These are phyloP conservation scores for Nymphalis io DNA, from an alignment of 1,140 invertebrate species.

Conservation along the genomic window DNA sequence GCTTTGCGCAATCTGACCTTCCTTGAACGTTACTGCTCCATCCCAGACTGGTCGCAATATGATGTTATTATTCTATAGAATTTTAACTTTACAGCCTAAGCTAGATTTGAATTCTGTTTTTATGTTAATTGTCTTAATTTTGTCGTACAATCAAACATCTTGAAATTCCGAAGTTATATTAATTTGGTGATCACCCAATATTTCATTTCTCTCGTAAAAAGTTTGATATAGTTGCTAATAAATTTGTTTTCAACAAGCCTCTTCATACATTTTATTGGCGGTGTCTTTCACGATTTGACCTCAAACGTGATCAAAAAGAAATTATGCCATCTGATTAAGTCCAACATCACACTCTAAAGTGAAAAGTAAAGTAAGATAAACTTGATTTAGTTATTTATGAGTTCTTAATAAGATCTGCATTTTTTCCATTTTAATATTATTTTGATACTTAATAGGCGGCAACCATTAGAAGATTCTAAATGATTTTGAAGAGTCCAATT, in stretches of 20 bases:
- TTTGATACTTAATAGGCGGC: neutral
- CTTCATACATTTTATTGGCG: constrained; percentile 31
- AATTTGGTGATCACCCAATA: constrained; percentile 42
- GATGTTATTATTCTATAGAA: too few relatives aligned
- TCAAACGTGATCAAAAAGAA: constrained; percentile 35
- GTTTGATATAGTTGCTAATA: constrained; percentile 42
- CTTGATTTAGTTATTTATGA: constrained; percentile 6
- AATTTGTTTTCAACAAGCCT: constrained; percentile 36
- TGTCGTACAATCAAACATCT: neutral
- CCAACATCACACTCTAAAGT: constrained; percentile 44
- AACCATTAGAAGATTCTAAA: neutral
- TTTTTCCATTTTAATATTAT: neutral
- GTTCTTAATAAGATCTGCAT: neutral
- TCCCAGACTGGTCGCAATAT: too few relatives aligned
- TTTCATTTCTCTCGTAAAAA: constrained; percentile 50
- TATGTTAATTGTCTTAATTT: neutral
- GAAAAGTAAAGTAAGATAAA: constrained; percentile 10
- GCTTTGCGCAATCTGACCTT: too few relatives aligned
- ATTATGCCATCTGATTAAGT: constrained; percentile 38
- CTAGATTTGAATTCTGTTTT: neutral
- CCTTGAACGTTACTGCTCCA: too few relatives aligned
- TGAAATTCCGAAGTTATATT: constrained; percentile 4
- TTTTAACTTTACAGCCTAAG: too few relatives aligned
- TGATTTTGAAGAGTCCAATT: neutral
- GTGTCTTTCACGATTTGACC: constrained; percentile 37